Evolutionary conservation across 2,888 invertebrate genomes (phyloP).

Genomic region (Eueremaeus valkanovi): DNA sequence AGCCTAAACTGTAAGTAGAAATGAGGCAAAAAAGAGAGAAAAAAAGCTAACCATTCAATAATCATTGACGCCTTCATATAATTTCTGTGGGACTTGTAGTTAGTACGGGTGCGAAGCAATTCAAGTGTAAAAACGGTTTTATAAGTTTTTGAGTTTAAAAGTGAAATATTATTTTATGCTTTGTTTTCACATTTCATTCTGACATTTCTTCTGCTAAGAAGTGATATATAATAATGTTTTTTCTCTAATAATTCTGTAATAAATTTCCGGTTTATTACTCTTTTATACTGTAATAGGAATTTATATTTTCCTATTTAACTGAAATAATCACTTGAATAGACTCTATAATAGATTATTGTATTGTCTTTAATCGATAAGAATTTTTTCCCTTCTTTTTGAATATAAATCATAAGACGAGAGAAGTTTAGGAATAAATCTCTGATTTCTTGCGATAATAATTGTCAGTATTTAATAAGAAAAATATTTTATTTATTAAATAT

Average conservation of each 20-base stretch:
- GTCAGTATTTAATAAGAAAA: not conserved
- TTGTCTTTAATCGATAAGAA: not conserved
- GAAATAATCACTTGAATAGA: not conserved
- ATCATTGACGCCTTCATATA: not conserved
- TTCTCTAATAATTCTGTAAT: no score
- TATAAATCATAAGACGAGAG: not conserved
- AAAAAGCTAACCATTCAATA: not conserved
- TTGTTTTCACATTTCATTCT: not conserved
- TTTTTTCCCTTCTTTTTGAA: not conserved
- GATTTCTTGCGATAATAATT: not conserved
- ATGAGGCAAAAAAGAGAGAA: not conserved
- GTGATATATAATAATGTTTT: no score
- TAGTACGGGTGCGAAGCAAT: not conserved
- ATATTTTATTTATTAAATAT: not conserved
- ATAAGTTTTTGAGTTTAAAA: not conserved
- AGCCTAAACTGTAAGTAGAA: not conserved
- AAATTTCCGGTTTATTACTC: no score
- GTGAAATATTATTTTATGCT: not conserved
- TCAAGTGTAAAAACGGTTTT: not conserved
- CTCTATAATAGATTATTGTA: constrained; percentile 4
- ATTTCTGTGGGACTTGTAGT: not conserved
- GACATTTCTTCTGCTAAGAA: no score
- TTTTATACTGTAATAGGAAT: not conserved
- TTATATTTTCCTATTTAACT: not conserved
- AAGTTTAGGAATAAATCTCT: not conserved